These are phyloP conservation scores for Drosophila ustulata DNA, from an alignment of 2,888 invertebrate species.

Conservation along the genomic window DNA sequence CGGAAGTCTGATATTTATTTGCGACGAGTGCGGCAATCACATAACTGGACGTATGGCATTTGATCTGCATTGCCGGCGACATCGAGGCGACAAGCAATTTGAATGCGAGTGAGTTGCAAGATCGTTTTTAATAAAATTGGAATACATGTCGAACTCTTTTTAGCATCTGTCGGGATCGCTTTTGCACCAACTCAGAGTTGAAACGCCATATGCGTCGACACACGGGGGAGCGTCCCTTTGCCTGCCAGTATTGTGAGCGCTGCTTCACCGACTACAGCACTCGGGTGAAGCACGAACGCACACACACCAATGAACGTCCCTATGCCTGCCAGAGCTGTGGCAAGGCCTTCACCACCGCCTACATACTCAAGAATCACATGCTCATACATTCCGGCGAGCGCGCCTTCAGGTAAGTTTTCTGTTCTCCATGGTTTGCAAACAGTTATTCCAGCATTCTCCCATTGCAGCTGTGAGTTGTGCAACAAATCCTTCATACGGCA, in stretches of 20 bases:
- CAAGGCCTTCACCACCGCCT: slow-evolving; percentile 74
- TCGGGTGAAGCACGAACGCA: slow-evolving; percentile 68
- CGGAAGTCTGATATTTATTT: slow-evolving; percentile 52
- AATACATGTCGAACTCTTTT: background rate
- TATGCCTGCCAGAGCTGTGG: slow-evolving; percentile 72
- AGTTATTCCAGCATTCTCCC: background rate
- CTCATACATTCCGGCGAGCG: slow-evolving; percentile 72
- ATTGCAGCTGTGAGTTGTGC: slow-evolving; percentile 56
- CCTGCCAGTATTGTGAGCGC: slow-evolving; percentile 67
- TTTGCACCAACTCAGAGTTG: slow-evolving; percentile 71
- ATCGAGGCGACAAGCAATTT: slow-evolving; percentile 71
- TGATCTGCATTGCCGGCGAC: slow-evolving; percentile 70
- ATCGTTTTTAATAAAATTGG: background rate
- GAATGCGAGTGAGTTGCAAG: slow-evolving; percentile 62
- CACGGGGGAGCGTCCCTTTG: slow-evolving; percentile 72
- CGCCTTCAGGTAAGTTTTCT: slow-evolving; percentile 52
- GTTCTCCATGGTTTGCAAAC: background rate
- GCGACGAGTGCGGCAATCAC: slow-evolving; percentile 71
- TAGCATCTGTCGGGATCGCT: slow-evolving; percentile 64
- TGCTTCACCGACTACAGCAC: slow-evolving; percentile 73
- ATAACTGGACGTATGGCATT: slow-evolving; percentile 68
- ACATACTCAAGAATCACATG: slow-evolving; percentile 71
- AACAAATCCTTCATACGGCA: slow-evolving; percentile 63
- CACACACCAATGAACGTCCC: slow-evolving; percentile 79
- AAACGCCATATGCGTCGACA: slow-evolving; percentile 71